These are phyloP conservation scores for Nomia melanderi DNA, from an alignment of 1,140 invertebrate genomes.

Conservation along the genomic window DNA sequence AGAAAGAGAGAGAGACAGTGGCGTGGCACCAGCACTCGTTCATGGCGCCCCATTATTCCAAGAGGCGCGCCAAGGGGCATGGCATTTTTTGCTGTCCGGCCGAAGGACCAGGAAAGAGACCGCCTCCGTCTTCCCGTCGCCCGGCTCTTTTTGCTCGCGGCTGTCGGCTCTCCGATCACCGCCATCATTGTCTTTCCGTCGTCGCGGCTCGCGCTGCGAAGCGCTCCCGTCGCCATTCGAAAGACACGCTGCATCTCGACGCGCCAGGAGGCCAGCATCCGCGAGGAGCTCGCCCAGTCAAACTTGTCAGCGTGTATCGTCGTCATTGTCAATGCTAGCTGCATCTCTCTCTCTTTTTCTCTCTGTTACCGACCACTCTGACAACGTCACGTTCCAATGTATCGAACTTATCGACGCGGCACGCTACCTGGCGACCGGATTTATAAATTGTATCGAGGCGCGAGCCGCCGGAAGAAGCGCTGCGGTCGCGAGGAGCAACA, in stretches of 20 bases:
- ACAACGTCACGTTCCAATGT: slow-evolving; percentile 66
- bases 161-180: slow-evolving; percentile 12
- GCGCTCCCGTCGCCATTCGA: slow-evolving; percentile 72
- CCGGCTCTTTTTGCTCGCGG: slow-evolving; percentile 35
- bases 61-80: slow-evolving; percentile 81
- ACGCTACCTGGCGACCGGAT: slow-evolving; percentile 53
- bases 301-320: slow-evolving; percentile 41
- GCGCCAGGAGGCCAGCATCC: slow-evolving; percentile 71
- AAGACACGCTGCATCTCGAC: slow-evolving; percentile 78
- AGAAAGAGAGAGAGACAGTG: too few relatives aligned
- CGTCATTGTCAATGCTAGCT: slow-evolving; percentile 9
- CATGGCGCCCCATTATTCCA: slow-evolving; percentile 78
- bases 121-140: slow-evolving; percentile 51
- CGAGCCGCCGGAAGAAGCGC: slow-evolving; percentile 13
- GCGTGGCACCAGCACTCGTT: slow-evolving; percentile 73
- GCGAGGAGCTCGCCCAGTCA: slow-evolving; percentile 62
- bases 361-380: background rate
- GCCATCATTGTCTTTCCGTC: slow-evolving; percentile 48
- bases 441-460: slow-evolving; percentile 58
- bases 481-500: slow-evolving; percentile 41
- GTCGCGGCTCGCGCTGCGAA: slow-evolving; percentile 35
- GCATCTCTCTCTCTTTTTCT: background rate
- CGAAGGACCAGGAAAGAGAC: slow-evolving; percentile 66
- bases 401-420: slow-evolving; percentile 73
- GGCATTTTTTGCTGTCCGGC: slow-evolving; percentile 74